phyloP scores from a whole-genome alignment of 2,113 vertebrate genomes.

The Hydrochoerus hydrochaeris region DNA sequence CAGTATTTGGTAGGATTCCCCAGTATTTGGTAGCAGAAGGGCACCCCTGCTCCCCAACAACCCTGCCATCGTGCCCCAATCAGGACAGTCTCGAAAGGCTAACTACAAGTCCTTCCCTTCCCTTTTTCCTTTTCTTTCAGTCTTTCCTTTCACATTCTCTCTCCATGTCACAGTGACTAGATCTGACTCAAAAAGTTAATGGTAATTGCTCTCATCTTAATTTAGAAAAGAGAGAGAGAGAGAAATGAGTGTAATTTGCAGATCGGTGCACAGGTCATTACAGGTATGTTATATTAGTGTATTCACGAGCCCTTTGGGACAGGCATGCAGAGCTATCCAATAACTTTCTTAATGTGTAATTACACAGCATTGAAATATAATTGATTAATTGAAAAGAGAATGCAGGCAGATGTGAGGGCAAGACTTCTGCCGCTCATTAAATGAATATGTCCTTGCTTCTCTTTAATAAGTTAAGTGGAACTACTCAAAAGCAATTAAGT shows the following conservation, averaged over 20 bases:
- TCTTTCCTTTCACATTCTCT: slow-evolving; percentile 64
- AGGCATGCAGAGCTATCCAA: slow-evolving; percentile 87
- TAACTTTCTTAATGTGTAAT: slow-evolving; percentile 91
- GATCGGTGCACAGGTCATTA: slow-evolving; percentile 87
- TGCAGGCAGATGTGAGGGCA: slow-evolving; percentile 88
- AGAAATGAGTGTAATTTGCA: slow-evolving; percentile 87
- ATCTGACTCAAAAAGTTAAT: slow-evolving; percentile 88
- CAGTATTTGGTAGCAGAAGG: background rate
- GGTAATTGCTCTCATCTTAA: slow-evolving; percentile 87
- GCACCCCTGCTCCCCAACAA: background rate
- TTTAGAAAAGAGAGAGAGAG: slow-evolving; percentile 83
- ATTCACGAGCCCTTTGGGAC: slow-evolving; percentile 87
- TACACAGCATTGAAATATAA: slow-evolving; percentile 89
- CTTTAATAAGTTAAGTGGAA: slow-evolving; percentile 89
- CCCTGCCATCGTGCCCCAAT: background rate
- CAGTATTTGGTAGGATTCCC: background rate
- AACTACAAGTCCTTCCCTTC: slow-evolving; percentile 55
- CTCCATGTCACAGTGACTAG: slow-evolving; percentile 81
- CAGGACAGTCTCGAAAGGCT: slow-evolving; percentile 57
- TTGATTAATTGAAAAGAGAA: slow-evolving; percentile 92
- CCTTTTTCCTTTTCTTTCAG: slow-evolving; percentile 21
- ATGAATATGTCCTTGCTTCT: slow-evolving; percentile 88
- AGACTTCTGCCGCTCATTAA: slow-evolving; percentile 88
- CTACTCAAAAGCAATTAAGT: slow-evolving; percentile 89
- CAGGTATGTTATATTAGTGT: slow-evolving; percentile 90